Evolutionary conservation across 1,140 invertebrate genomes (phyloP).

Genomic region (Zaprionus kolodkinae): DNA sequence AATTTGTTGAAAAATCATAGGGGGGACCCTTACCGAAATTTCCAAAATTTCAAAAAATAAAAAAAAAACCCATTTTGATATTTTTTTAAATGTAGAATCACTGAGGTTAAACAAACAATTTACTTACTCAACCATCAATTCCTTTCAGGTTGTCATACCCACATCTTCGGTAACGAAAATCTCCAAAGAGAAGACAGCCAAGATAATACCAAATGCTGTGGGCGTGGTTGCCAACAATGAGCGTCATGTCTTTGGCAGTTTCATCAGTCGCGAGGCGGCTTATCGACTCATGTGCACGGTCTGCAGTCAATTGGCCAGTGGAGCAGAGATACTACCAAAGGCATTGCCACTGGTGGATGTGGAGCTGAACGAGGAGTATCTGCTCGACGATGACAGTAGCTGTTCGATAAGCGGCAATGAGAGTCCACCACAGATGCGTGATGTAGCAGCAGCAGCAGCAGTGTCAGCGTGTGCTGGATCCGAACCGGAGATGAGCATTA

Average conservation of each 20-base stretch:
- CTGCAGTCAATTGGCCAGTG: constrained; percentile 85
- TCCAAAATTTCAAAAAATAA: too few relatives aligned
- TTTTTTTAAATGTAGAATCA: too few relatives aligned
- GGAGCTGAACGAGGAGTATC: constrained; percentile 65
- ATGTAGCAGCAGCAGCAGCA: neutral
- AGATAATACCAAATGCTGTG: constrained; percentile 95
- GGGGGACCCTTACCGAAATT: too few relatives aligned
- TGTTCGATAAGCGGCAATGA: constrained; percentile 77
- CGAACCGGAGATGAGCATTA: constrained; percentile 21
- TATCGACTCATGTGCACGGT: constrained; percentile 93
- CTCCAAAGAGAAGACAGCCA: constrained; percentile 95
- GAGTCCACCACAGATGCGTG: constrained; percentile 59
- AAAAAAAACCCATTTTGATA: too few relatives aligned
- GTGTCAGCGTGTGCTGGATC: constrained; percentile 27
- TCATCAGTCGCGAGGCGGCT: constrained; percentile 94
- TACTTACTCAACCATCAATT: neutral
- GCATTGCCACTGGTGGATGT: constrained; percentile 51
- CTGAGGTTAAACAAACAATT: too few relatives aligned
- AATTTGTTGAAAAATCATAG: too few relatives aligned
- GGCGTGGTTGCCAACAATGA: constrained; percentile 93
- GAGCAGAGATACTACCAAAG: constrained; percentile 58
- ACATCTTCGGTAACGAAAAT: constrained; percentile 92
- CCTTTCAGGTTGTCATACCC: constrained; percentile 90
- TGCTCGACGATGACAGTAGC: constrained; percentile 73
- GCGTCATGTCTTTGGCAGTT: constrained; percentile 95